Base-by-base conservation (phyloP, 2,797 vertebrate species). In the Leucoraja ocellata region DNA sequence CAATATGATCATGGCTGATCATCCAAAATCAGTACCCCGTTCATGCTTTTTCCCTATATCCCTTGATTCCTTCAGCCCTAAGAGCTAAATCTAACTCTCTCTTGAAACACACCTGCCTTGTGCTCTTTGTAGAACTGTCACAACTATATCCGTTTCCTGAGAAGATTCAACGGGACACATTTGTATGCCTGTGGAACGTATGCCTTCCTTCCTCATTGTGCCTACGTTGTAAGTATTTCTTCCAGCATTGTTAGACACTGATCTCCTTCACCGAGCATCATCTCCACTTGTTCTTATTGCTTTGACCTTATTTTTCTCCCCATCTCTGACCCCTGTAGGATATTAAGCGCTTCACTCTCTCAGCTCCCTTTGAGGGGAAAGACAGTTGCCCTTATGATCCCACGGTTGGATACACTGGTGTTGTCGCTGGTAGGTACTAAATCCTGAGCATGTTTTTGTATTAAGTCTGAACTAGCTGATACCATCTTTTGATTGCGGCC, bases 371-470 rank as follows among this genome's bases (percentile, higher is more conserved):
- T 0, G 98, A 99, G 94, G 99, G 98, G 93, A 97, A 97, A 94
- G 99, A 99, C 95, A 97, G 98, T 94, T 99, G 99, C 94, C 98
- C 99, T 0, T 99, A 99, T 0, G 98, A 99, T 95, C 98, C 99
- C 2, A 96, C 97, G 6, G 98, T 97, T 7, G 98, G 98, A 93
- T 99, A 97, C 97, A 99, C 98, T 0, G 98, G 98, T 61, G 98
- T 99, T 84, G 96, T 99, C 3, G 96, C 98, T 8, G 99, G 99
- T 99, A 96, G 94, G 97, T 58, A 8, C 1, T 9, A 28, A 13
- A 0, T 13, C 14, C 58, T 54, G 4, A 23, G 25, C 39, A 14
- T n/a, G 0, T 36, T 18, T 88, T 88, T 88, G 84, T 32, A 21
- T 16, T 65, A n/a, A 2, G 6, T 32, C 65, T 6, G 32, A 36